Conservation (phyloP, 2,797 vertebrate genomes). For the Lacerta bilineata region DNA sequence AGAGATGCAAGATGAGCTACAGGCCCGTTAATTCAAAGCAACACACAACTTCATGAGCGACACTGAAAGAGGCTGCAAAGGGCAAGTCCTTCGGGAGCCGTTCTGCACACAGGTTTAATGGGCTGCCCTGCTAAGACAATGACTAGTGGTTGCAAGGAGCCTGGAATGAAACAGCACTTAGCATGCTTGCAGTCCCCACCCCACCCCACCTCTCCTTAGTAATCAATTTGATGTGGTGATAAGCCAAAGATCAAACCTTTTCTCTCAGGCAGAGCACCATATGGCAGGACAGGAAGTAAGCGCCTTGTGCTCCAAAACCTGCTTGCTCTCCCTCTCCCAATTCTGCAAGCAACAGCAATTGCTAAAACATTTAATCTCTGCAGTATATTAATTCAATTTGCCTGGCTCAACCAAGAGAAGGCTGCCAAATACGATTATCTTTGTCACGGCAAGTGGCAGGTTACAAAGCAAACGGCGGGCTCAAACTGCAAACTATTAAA, state of each 20-base stretch:
- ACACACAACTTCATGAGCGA: neutral
- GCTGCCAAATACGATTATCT: conserved; percentile 26
- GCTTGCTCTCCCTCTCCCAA: conserved; percentile 21
- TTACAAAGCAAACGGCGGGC: conserved; percentile 53
- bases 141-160: neutral
- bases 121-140: conserved; percentile 22
- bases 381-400: conserved; percentile 57
- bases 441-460: conserved; percentile 21
- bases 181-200: neutral
- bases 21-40: neutral
- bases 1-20: neutral
- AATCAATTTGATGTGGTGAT: neutral
- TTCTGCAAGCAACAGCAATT: conserved; percentile 42
- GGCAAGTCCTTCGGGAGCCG: neutral
- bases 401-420: conserved; percentile 44
- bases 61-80: conserved; percentile 1
- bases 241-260: conserved; percentile 57
- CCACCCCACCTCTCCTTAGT: neutral
- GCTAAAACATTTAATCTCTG: conserved; percentile 54
- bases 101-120: neutral
- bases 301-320: conserved; percentile 39
- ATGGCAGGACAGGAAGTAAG: conserved; percentile 43
- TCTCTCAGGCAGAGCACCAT: conserved; percentile 50
- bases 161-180: conserved; percentile 1
- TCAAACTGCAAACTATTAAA: conserved; percentile 34